phyloP scores from a whole-genome alignment of 2,797 vertebrate species.

The Alauda arvensis region DNA sequence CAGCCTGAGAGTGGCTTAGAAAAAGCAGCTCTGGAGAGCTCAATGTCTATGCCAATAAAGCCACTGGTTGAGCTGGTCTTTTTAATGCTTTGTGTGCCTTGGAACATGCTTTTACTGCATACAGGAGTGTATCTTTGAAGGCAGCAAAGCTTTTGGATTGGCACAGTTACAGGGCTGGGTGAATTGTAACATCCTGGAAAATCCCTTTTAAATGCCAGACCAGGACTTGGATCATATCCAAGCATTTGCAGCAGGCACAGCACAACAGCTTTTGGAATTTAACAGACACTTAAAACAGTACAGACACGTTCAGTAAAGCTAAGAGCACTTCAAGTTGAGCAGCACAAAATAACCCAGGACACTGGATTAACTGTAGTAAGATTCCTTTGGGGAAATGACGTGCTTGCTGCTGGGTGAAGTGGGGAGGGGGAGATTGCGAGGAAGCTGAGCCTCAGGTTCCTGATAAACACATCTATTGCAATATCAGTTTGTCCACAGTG shows the following conservation, averaged over 20 bases:
- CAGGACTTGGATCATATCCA: constrained; percentile 38
- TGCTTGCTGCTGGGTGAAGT: neutral
- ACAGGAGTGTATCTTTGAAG: constrained; percentile 31
- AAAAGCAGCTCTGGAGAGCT: neutral
- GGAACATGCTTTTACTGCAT: constrained; percentile 3
- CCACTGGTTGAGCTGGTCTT: neutral
- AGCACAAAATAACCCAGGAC: constrained; percentile 2
- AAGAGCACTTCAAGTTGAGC: constrained; percentile 37
- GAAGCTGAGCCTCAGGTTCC: neutral
- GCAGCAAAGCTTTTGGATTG: constrained; percentile 36
- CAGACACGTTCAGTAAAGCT: neutral
- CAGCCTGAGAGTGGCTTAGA: neutral
- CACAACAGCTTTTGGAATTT: constrained; percentile 51
- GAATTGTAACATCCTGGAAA: constrained; percentile 59
- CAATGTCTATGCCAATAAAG: constrained; percentile 4
- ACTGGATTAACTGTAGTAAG: neutral
- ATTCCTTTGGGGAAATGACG: neutral
- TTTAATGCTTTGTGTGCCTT: constrained; percentile 18
- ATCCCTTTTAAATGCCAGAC: constrained; percentile 58
- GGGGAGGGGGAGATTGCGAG: neutral
- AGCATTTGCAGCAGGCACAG: constrained; percentile 45
- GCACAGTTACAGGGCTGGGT: constrained; percentile 26
- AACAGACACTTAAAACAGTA: constrained; percentile 6
- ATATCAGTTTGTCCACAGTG: neutral
- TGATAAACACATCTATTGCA: neutral